Percentiles rank a stretch among this genome's conserved stretches.
These are phyloP conservation scores for Xiphydria camelus DNA, from an alignment of 2,888 invertebrate genomes.

Conservation along the genomic window DNA sequence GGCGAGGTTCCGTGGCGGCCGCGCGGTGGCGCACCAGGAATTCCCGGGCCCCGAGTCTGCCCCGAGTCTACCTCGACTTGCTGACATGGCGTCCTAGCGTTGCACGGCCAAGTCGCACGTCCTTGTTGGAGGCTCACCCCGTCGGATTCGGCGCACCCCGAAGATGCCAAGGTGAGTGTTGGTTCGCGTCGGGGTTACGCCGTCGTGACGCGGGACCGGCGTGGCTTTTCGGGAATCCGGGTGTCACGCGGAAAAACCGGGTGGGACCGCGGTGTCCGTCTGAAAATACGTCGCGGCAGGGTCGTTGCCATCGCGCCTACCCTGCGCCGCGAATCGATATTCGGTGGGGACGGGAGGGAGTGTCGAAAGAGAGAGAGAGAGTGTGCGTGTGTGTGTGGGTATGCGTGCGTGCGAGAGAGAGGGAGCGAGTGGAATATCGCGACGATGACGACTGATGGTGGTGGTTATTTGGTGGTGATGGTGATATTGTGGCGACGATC, in stretches of 20 bases:
- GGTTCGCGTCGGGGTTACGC: conserved; percentile 5
- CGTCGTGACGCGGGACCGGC: conserved; percentile 4
- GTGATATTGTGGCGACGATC: no score
- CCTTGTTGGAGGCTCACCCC: conserved; percentile 37
- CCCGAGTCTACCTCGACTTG: conserved; percentile 43
- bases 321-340: conserved; percentile 44
- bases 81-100: conserved; percentile 57
- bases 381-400: conserved; percentile 4
- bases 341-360: conserved; percentile 14
- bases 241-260: conserved; percentile 34
- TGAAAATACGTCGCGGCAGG: conserved; percentile 29
- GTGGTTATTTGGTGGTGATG: no score
- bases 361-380: conserved; percentile 15
- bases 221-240: background rate
- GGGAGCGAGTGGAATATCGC: no score
- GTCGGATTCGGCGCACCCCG: conserved; percentile 34
- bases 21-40: conserved; percentile 50
- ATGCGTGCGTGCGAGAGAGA: conserved; percentile 4
- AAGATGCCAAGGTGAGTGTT: conserved; percentile 51
- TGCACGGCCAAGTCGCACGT: conserved; percentile 38
- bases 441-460: no score
- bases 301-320: conserved; percentile 53
- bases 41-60: conserved; percentile 23
- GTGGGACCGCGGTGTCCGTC: conserved; percentile 32
- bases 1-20: conserved; percentile 49